Base-by-base conservation (phyloP, 2,888 invertebrate species). In the Chrysolina haemoptera region DNA sequence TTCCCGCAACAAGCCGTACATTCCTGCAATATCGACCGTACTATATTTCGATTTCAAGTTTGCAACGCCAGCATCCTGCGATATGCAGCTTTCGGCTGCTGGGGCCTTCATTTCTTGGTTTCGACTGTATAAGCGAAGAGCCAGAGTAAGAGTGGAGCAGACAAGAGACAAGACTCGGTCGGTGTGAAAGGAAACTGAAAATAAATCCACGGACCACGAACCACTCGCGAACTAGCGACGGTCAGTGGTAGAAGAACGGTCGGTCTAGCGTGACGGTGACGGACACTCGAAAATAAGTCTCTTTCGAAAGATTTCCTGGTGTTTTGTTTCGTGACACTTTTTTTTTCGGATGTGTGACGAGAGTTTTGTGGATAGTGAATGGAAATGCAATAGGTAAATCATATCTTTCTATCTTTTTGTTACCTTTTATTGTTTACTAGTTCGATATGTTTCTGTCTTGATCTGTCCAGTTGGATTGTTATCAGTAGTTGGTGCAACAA, bases 171-270 rank as follows among this genome's bases (percentile, higher is more conserved):
- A 67, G 53, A 50, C 35, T 62, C 70, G 67, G 70, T 55, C 70
- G 22, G 59, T 70, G 76, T 68, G 76, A 76, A 70, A 73, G 76
- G 73, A 73, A 70, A 70, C 73, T 59, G 73, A 70, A 71, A 65
- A 66, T 72, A 73, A 67, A 20, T 53, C 53, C 20, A 11, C 53
- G 53, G 53, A 53, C 53, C 18, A 10, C 53, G 53, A 53, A 63
- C 46, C 63, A 75, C 70, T 67, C 67, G 67, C 67, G 20, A 67
- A 48, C 67, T 40, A 18, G n/a, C 55, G 70, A 66, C 76, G 68
- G 71, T 70, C 70, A 71, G 70, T 71, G 76, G 70, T 73, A 70
- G 73, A 67, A 65, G 71, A 65, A 62, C 71, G 66, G 48, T 14
- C 73, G 62, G 53, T 22, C 41, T 12, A 53, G 68, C 48, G 68